Evolutionary conservation across 2,888 invertebrate genomes (phyloP).

Genomic region (Keiferia lycopersicella): DNA sequence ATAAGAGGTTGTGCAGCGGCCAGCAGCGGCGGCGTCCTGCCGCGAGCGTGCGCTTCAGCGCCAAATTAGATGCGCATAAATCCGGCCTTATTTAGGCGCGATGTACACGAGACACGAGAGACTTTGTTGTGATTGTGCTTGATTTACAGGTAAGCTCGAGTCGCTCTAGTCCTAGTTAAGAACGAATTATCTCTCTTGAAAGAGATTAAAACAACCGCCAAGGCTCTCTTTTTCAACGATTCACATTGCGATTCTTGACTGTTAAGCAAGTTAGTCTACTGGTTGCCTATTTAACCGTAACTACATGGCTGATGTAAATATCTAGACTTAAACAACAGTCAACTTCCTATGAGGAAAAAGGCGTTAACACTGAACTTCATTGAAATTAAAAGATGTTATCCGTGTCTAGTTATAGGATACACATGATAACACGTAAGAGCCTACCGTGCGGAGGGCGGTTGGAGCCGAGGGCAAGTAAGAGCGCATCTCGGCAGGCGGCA

Average conservation of each 20-base stretch:
- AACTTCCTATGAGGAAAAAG: conserved; percentile 21
- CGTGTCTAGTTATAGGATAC: conserved; percentile 46
- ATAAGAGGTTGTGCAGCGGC: conserved; percentile 48
- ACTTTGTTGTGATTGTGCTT: conserved; percentile 16
- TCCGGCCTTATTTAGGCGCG: conserved; percentile 45
- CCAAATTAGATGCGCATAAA: conserved; percentile 79
- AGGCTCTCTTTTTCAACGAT: not conserved
- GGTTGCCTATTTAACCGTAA: no score
- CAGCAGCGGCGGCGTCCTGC: conserved; percentile 41
- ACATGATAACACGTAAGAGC: conserved; percentile 42
- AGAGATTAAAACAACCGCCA: conserved; percentile 2
- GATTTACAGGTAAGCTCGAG: not conserved
- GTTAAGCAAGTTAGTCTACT: not conserved
- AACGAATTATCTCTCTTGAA: not conserved
- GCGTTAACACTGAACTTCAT: conserved; percentile 39
- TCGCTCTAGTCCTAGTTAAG: not conserved
- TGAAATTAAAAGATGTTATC: conserved; percentile 59
- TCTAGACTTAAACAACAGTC: conserved; percentile 13
- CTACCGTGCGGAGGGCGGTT: conserved; percentile 26
- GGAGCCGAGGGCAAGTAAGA: conserved; percentile 25
- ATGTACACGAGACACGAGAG: conserved; percentile 27
- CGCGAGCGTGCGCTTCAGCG: conserved; percentile 50
- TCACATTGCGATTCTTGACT: no score
- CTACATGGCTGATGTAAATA: no score
- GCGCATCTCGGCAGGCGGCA: conserved; percentile 50